Conservation (phyloP, 2,113 vertebrate species). For the Synodontis membranacea region DNA sequence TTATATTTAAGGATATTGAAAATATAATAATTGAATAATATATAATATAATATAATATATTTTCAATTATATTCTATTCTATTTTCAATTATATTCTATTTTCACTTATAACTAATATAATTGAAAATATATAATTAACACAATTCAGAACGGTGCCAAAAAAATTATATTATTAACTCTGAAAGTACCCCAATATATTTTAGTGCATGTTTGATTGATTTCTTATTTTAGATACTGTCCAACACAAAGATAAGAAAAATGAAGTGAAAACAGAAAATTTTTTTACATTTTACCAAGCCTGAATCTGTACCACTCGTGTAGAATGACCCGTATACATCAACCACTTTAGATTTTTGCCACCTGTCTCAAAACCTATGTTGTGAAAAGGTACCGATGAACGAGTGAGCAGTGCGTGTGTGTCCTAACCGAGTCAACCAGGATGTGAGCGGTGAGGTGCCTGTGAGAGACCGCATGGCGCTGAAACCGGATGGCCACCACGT, state of each 20-base stretch:
- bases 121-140: too few relatives aligned
- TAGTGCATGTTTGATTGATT: neutral
- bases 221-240: neutral
- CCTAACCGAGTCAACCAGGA: slow-evolving; percentile 85
- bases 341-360: neutral
- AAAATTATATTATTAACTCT: neutral
- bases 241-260: neutral
- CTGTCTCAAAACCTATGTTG: neutral
- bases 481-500: slow-evolving; percentile 75
- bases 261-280: neutral
- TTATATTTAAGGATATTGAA: too few relatives aligned
- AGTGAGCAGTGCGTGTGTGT: neutral
- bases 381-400: neutral
- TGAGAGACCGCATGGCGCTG: slow-evolving; percentile 74
- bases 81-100: too few relatives aligned
- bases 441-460: slow-evolving; percentile 73
- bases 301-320: neutral
- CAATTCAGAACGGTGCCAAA: neutral
- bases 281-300: neutral
- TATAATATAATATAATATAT: too few relatives aligned
- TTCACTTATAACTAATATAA: too few relatives aligned
- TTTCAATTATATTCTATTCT: too few relatives aligned
- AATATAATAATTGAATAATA: too few relatives aligned
- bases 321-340: neutral
- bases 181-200: neutral